Conservation (phyloP, 2,797 vertebrate species). For the Falco naumanni region DNA sequence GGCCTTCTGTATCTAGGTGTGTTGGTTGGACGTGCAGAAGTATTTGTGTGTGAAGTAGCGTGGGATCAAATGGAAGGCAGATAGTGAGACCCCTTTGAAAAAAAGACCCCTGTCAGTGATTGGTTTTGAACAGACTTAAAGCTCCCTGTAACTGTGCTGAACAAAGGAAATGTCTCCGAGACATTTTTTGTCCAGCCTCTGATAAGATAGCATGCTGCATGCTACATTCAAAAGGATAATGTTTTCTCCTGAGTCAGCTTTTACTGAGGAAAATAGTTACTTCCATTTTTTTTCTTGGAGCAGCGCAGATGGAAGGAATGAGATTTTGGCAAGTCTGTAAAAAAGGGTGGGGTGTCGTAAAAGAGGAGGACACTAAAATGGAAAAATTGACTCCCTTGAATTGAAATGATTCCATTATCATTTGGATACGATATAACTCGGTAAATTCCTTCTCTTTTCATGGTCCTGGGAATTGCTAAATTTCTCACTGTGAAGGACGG, state of each 20-base stretch:
- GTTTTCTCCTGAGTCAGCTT: slow-evolving; percentile 26
- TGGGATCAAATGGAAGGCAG: not conserved
- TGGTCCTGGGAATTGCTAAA: not conserved
- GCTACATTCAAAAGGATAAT: not conserved
- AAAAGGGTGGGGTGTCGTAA: slow-evolving; percentile 10
- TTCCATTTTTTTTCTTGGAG: slow-evolving; percentile 30
- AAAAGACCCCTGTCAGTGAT: not conserved
- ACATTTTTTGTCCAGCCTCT: not conserved
- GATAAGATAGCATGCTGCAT: slow-evolving; percentile 21
- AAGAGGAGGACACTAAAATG: not conserved
- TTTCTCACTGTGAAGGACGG: not conserved
- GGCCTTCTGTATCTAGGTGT: not conserved
- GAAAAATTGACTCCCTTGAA: slow-evolving; percentile 29
- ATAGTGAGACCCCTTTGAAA: not conserved
- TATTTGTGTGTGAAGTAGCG: not conserved
- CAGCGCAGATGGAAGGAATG: slow-evolving; percentile 31
- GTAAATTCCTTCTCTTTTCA: not conserved
- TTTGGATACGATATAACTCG: not conserved
- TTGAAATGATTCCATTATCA: slow-evolving; percentile 23
- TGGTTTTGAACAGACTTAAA: not conserved
- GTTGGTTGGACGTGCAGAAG: not conserved
- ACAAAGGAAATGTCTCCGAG: not conserved
- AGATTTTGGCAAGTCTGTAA: slow-evolving; percentile 20
- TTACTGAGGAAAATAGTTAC: slow-evolving; percentile 14
- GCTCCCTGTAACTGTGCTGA: not conserved